Conservation (phyloP, 1,140 invertebrate species). For the Dryas iulia region DNA sequence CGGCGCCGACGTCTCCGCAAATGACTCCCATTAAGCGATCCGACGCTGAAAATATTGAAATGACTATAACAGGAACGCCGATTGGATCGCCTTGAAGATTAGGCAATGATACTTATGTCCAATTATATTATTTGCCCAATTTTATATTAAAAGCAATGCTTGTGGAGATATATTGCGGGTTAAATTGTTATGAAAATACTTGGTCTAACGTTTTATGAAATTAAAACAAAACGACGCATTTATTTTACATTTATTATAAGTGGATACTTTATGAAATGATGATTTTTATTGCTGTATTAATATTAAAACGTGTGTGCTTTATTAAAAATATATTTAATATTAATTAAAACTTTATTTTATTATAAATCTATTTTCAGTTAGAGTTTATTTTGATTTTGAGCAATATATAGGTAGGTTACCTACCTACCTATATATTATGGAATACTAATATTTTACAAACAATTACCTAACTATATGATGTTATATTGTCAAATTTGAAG, state of each 20-base stretch:
- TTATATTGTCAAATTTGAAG: no score
- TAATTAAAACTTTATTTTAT: not conserved
- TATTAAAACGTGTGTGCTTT: slow-evolving; percentile 13
- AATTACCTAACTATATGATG: no score
- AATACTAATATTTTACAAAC: no score
- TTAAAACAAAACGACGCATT: slow-evolving; percentile 18
- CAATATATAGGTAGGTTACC: no score
- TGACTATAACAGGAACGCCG: slow-evolving; percentile 22
- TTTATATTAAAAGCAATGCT: not conserved
- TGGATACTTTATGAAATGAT: slow-evolving; percentile 7
- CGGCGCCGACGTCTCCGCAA: slow-evolving; percentile 51
- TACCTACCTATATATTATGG: no score
- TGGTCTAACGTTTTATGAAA: slow-evolving; percentile 1
- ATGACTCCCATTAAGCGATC: slow-evolving; percentile 44
- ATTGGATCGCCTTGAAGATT: not conserved
- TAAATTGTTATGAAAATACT: not conserved
- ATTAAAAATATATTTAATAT: slow-evolving; percentile 15
- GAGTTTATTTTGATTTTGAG: no score
- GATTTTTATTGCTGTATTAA: slow-evolving; percentile 21
- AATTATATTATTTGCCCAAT: slow-evolving; percentile 19
- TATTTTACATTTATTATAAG: slow-evolving; percentile 10
- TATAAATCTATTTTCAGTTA: not conserved
- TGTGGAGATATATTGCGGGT: not conserved
- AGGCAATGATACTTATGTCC: not conserved
- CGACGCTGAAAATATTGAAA: slow-evolving; percentile 41